Evolutionary conservation across 2,888 invertebrate genomes (phyloP).

Genomic region (Sminthurides aquaticus): DNA sequence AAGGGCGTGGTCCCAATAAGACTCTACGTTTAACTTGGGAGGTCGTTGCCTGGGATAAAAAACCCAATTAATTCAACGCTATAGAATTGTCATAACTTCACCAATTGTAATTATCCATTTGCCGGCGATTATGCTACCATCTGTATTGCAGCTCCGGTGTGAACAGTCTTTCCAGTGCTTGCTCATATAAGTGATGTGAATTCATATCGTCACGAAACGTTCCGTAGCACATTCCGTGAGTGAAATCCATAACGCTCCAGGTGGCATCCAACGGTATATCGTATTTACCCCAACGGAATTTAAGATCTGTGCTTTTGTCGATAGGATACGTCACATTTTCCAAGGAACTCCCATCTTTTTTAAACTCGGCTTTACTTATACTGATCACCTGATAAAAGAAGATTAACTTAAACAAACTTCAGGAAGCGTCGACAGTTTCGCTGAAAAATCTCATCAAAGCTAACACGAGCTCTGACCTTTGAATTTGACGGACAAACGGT

Average conservation of each 20-base stretch:
- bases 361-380: too few relatives aligned
- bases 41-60: slow-evolving; percentile 7
- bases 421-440: too few relatives aligned
- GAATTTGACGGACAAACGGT: slow-evolving; percentile 22
- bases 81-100: too few relatives aligned
- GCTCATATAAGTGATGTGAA: slow-evolving; percentile 36
- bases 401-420: too few relatives aligned
- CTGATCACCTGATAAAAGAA: too few relatives aligned
- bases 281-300: slow-evolving; percentile 28
- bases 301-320: slow-evolving; percentile 15
- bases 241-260: slow-evolving; percentile 23
- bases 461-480: slow-evolving; percentile 15
- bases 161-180: slow-evolving; percentile 29
- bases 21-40: background rate
- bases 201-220: slow-evolving; percentile 32
- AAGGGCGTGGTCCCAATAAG: slow-evolving; percentile 17
- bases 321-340: background rate
- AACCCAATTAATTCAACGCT: background rate
- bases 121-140: slow-evolving; percentile 29
- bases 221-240: slow-evolving; percentile 27
- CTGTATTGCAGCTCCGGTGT: slow-evolving; percentile 25
- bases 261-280: slow-evolving; percentile 33
- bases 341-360: too few relatives aligned
- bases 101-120: too few relatives aligned
- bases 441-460: background rate